Evolutionary conservation across 2,888 invertebrate genomes (phyloP), one percentile per base, ranked within the genome.

Genomic region (Coronaproctus castanopsis): DNA sequence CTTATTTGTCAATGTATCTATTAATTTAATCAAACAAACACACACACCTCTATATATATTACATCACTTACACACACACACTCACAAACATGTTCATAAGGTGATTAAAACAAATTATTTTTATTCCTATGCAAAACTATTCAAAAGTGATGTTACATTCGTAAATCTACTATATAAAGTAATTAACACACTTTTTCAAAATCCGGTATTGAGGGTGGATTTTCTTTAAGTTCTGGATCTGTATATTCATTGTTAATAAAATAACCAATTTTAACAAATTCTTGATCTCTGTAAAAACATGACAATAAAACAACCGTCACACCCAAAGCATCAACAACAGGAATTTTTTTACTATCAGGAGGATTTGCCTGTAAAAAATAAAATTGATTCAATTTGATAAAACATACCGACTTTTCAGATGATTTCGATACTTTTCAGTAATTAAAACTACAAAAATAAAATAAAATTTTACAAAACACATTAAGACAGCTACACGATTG

Each of bases 161-260:
- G n/a, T n/a, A n/a, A n/a, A n/a, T n/a, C n/a, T n/a, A n/a, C n/a
- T n/a, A n/a, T n/a, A n/a, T n/a, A n/a, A n/a, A n/a, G n/a, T n/a
- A n/a, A n/a, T n/a, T 50, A 51, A 59, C 74, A 76, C 62, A 95
- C 89, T 77, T 95, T 95, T 69, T 95, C 91, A 72, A 93, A 93
- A 64, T 86, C 82, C 1, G 97, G 95, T 62, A 85, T 83, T 3
- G 88, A 77, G 8, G 98, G 97, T 2, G 95, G 92, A 71, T 91
- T 95, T 71, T 97, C 96, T 56, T 86, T 79, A 65, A 97, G 74
- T 69, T 97, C 96, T 0, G 86, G 85, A 67, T 96, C 95, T 2
- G 78, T 80, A 70, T 98, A 98, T 70, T 96, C 96, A 69, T 96
- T 97, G 70, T 96, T 96, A 60, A 98, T 96, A 70, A 96, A 98